Evolutionary conservation across 2,113 vertebrate species (phyloP).

Genomic region (Lagopus leucura): DNA sequence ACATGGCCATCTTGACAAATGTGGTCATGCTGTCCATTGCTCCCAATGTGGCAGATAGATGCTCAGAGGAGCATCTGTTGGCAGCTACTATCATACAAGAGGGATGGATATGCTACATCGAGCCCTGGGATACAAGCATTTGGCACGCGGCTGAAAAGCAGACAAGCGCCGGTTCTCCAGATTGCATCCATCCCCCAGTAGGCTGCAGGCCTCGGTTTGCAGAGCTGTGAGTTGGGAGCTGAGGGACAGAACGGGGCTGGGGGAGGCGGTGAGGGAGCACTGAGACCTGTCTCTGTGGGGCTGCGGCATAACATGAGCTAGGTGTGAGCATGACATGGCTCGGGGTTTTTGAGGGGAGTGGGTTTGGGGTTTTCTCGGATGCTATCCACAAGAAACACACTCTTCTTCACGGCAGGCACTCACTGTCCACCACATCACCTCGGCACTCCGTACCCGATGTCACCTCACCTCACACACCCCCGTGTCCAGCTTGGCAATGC

Average conservation of each 20-base stretch:
- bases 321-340: neutral
- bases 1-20: neutral
- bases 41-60: neutral
- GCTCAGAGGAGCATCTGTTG: rapidly evolving
- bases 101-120: neutral
- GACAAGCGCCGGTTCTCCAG: constrained; percentile 4
- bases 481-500: neutral
- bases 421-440: too few relatives aligned
- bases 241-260: neutral
- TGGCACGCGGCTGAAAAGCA: neutral
- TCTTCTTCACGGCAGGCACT: neutral
- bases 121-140: neutral
- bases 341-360: neutral
- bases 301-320: neutral
- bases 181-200: constrained; percentile 25
- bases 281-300: neutral
- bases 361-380: neutral
- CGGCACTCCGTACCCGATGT: too few relatives aligned
- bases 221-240: neutral
- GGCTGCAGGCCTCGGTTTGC: constrained; percentile 4
- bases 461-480: too few relatives aligned
- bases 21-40: neutral
- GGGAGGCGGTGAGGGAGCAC: neutral
- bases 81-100: neutral
- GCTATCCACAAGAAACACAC: neutral